A percentile compares a stretch with the other conserved stretches of the same genome.
Evolutionary conservation across 1,140 invertebrate genomes (phyloP).

Genomic region (Lerema accius): DNA sequence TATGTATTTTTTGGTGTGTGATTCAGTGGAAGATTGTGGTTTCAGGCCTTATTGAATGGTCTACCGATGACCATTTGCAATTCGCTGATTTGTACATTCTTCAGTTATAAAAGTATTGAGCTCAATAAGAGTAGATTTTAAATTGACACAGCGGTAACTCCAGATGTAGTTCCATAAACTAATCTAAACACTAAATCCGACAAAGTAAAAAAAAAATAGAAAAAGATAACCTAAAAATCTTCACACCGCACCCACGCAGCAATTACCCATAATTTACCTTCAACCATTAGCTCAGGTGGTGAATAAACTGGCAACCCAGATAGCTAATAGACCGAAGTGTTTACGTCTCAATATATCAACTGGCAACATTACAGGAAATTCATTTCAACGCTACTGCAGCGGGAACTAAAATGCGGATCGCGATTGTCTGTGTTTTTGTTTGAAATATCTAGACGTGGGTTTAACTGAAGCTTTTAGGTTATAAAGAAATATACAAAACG

Average conservation of each 20-base stretch:
- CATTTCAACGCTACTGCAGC: conserved; percentile 2
- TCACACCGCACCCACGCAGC: not conserved
- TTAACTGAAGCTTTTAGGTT: not conserved
- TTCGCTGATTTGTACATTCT: too few species aligned
- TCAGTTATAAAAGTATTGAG: too few species aligned
- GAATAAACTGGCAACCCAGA: conserved; percentile 29
- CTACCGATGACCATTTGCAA: too few species aligned
- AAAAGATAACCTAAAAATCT: not conserved
- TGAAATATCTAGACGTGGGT: not conserved
- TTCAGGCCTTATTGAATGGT: too few species aligned
- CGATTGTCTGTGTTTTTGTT: not conserved
- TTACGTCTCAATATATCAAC: conserved; percentile 27
- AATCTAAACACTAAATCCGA: too few species aligned
- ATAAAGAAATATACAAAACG: too few species aligned
- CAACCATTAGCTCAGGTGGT: conserved; percentile 19
- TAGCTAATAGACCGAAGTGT: conserved; percentile 29
- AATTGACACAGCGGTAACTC: too few species aligned
- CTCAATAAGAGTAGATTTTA: too few species aligned
- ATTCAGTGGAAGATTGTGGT: too few species aligned
- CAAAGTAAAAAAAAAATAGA: not conserved
- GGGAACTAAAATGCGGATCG: not conserved
- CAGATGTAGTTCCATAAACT: too few species aligned
- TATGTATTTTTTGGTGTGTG: too few species aligned
- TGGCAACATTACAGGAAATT: conserved; percentile 25
- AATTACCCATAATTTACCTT: conserved; percentile 1